These are phyloP conservation scores for Petrolisthes cinctipes DNA, from an alignment of 2,888 invertebrate genomes.

Conservation along the genomic window DNA sequence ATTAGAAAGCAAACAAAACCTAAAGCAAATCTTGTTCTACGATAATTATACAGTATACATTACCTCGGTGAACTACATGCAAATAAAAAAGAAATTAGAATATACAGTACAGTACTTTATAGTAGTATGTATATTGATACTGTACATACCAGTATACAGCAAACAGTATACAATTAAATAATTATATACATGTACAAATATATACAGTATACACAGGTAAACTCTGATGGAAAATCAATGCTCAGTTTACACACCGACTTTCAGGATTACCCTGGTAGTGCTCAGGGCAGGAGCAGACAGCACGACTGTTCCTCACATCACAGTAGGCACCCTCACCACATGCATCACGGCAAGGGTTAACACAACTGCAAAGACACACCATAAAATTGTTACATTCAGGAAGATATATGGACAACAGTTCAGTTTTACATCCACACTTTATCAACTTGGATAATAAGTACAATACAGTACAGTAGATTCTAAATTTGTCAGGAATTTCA, in stretches of 20 bases:
- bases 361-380: conserved; percentile 62
- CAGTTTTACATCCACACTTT: no score
- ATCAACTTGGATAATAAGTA: no score
- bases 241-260: conserved; percentile 68
- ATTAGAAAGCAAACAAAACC: no score
- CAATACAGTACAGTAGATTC: no score
- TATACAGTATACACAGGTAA: background rate
- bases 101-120: no score
- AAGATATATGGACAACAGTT: no score
- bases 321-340: conserved; percentile 67
- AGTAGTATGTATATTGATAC: background rate
- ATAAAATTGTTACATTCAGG: no score
- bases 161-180: background rate
- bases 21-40: no score
- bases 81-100: no score
- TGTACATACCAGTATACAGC: background rate
- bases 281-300: conserved; percentile 74
- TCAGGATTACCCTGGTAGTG: conserved; percentile 84
- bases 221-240: background rate
- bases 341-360: conserved; percentile 68
- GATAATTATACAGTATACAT: no score
- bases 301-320: conserved; percentile 58
- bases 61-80: no score
- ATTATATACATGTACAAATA: background rate
- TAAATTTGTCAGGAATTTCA: no score